Base-by-base conservation (phyloP, 2,797 vertebrate genomes). In the Gallirallus australis region DNA sequence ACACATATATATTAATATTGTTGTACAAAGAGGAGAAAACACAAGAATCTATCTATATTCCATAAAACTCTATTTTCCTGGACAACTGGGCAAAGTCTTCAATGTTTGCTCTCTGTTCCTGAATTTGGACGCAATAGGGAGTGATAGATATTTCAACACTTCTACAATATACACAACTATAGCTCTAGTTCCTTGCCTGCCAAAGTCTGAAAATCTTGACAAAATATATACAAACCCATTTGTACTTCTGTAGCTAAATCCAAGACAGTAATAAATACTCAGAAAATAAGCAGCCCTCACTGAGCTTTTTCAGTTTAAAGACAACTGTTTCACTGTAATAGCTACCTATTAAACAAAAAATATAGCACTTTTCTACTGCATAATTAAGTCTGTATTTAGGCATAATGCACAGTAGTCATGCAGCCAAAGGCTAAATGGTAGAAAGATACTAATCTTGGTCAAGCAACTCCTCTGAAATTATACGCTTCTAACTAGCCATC, bases 331-430 rank as follows among this genome's bases (percentile, higher is more conserved):
- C 50, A 71, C 53, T 71, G 45, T 53, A 93, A 75, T 86, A 87
- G 54, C 89, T 78, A 76, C 30, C 17, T 83, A 87, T 75, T 81
- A 71, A 91, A 89, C 59, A 89, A 84, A 91, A 90, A 72, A 70
- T n/a, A 66, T 1, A 89, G 78, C 64, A 81, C 39, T 92, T 91
- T 21, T 20, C 52, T 53, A 91, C 72, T 65, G 61, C 87, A 83
- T 86, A 94, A 93, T 92, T 92, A 96, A 91, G 57, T 75, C 93
- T 94, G 57, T 61, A 92, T 93, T 89, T 97, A 94, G 94, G 63
- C 69, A 90, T 50, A 81, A 52, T 37, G n/a, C 33, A 80, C 24
- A 79, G 54, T 21, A 89, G 79, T 92, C 82, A 87, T 15, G 2
- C 27, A 93, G 72, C 61, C 75, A 93, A 83, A 85, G 54, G 47